phyloP scores from a whole-genome alignment of 2,888 invertebrate genomes.

The Elysia crispata region DNA sequence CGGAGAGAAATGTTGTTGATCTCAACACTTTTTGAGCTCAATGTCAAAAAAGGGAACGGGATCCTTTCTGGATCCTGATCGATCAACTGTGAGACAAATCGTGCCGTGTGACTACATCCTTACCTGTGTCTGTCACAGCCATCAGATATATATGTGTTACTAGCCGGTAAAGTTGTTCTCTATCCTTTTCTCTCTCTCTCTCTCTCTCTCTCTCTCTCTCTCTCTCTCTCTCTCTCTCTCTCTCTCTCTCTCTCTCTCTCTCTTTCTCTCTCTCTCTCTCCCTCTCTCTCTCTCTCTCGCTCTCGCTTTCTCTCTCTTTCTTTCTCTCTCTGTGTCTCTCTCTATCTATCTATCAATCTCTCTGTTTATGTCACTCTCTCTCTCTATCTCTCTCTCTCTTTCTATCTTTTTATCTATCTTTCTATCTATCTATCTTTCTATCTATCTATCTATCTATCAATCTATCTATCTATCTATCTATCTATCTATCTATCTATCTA shows the following conservation, averaged over 20 bases:
- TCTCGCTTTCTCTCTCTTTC: neutral
- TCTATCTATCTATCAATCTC: neutral
- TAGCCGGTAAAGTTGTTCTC: too few relatives aligned
- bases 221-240: conserved; percentile 19
- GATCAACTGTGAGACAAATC: too few relatives aligned
- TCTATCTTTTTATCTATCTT: too few relatives aligned
- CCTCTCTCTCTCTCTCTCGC: neutral
- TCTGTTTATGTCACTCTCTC: too few relatives aligned
- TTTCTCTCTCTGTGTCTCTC: neutral
- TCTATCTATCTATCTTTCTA: neutral
- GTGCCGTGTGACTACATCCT: too few relatives aligned
- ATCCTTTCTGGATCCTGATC: too few relatives aligned
- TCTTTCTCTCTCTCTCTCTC: conserved; percentile 6
- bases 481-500: neutral
- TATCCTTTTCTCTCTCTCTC: conserved; percentile 19
- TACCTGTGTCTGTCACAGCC: too few relatives aligned
- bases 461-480: neutral
- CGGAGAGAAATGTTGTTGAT: too few relatives aligned
- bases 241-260: conserved; percentile 27
- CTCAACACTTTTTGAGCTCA: too few relatives aligned
- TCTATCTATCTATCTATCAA: neutral
- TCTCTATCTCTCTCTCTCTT: too few relatives aligned
- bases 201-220: conserved; percentile 33
- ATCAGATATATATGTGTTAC: too few relatives aligned
- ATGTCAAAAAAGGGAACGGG: too few relatives aligned